Evolutionary conservation across 2,113 vertebrate species (phyloP), one percentile per base, ranked within the genome.

Genomic region (Clupea harengus): DNA sequence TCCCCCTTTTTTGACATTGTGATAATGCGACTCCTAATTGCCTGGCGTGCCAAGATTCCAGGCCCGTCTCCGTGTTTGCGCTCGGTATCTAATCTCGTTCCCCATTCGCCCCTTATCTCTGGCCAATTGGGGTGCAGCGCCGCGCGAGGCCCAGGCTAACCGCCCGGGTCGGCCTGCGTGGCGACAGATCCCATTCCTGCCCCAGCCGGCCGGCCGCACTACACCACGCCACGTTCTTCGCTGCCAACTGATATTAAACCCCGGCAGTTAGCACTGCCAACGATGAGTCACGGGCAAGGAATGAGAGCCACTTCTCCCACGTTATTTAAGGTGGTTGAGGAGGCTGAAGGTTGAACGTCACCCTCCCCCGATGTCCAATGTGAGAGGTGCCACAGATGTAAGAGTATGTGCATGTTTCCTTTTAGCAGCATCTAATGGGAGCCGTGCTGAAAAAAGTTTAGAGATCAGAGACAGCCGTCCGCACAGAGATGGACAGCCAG

Each of bases 61-160:
- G 1, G 25, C 64, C 82, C 44, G 28, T 88, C 87, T 88, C 83
- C 57, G 57, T 81, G 45, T 88, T 87, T 88, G 47, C 82, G 82
- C 80, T 54, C 84, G 80, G 82, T 87, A 88, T 90, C 89, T 88
- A 90, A 88, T 90, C 89, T 87, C 46, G 1, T 44, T 57, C 85
- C 83, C 85, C 82, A 39, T 78, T 67, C 50, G 28, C n/a, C 32
- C 49, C 80, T 86, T 87, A 90, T 90, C 89, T 88, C 84, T 83
- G n/a, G 25, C 64, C 64, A 72, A 72, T 72, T 8, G 9, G 28
- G 64, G n/a, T 13, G 64, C 64, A 72, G 64, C 22, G 64, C 64
- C 50, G 50, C 11, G 50, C 50, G 50, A 52, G 50, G 50, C 50
- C 50, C 50, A 17, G 50, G 50, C 50, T 52, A 8, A 52, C 50